phyloP scores from a whole-genome alignment of 1,140 invertebrate species.

The Uloborus diversus region DNA sequence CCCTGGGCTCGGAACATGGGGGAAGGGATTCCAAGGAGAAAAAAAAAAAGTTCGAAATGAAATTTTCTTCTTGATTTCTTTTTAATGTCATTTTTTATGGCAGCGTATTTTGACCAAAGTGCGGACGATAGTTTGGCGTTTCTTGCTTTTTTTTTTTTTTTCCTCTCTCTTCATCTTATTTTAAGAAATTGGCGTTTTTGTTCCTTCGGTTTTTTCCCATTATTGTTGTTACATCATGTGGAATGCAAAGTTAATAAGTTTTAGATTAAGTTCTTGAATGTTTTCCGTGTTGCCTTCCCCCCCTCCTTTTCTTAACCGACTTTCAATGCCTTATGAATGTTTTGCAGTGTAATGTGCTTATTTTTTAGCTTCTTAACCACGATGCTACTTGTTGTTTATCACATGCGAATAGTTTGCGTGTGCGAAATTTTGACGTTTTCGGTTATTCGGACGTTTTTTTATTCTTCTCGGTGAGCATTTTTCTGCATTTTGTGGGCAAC shows the following conservation, averaged over 20 bases:
- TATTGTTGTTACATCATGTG: conserved; percentile 56
- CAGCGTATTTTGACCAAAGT: conserved; percentile 27
- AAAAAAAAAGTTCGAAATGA: neutral
- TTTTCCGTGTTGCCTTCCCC: neutral
- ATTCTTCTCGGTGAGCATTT: too few species aligned
- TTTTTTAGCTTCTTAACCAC: too few species aligned
- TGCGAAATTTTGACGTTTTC: too few species aligned
- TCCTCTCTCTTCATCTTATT: conserved; percentile 11
- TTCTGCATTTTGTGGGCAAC: too few species aligned
- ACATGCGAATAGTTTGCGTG: too few species aligned
- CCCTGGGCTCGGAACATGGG: neutral
- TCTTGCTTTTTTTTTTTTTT: neutral
- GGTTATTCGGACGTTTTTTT: too few species aligned
- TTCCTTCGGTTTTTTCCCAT: conserved; percentile 26
- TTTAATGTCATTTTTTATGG: conserved; percentile 51
- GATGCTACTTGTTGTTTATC: too few species aligned
- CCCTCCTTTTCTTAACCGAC: too few species aligned
- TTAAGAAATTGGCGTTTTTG: conserved; percentile 55
- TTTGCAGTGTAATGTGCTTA: too few species aligned
- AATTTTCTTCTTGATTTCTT: conserved; percentile 57
- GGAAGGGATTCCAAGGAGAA: neutral
- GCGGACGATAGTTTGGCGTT: neutral
- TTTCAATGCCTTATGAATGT: too few species aligned
- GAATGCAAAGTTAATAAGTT: conserved; percentile 56
- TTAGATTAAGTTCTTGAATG: conserved; percentile 53